Base-by-base conservation (phyloP, 1,140 invertebrate species). In the Watersipora subatra region DNA sequence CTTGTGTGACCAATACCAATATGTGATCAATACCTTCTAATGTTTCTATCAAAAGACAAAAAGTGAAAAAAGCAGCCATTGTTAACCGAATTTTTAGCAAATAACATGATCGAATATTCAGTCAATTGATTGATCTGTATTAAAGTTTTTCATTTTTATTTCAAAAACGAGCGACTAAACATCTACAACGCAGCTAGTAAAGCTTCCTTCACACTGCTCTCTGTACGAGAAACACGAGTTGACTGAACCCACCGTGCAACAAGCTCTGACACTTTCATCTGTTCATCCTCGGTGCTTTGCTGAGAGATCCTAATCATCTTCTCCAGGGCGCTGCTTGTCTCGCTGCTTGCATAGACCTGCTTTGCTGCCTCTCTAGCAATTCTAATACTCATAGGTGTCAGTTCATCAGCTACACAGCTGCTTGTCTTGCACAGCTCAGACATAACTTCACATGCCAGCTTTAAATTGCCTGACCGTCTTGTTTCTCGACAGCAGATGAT, bases 341-440 rank as follows among this genome's bases (percentile, higher is more conserved):
- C 75, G 69, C 66, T 72, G 28, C 71, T 72, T 68, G 68, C 71
- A 66, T 72, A 72, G 29, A 74, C 68, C n/a, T 73, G 72, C 64
- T 77, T 80, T 1, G 76, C 69, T 28, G 71, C 69, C 56, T 78
- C 74, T 28, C 77, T 66, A 66, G 71, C 74, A 19, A 71, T 66
- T 62, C 72, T 72, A 27, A 73, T 64, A 46, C 34, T 46, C 34
- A 46, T 7, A n/a, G 34, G 7, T 7, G 34, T n/a, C n/a, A n/a
- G n/a, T n/a, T n/a, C n/a, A n/a, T n/a, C n/a, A n/a, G n/a, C n/a
- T n/a, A 46, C 7, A n/a, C 7, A 46, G 34, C 34, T 46, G 34
- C n/a, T n/a, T 46, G 34, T 46, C 34, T 46, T 46, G 7, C 7
- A 46, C 34, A 46, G 34, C 34, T 46, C n/a, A 46, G 34, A 12